Conservation (phyloP, 2,888 invertebrate species). For the Rhingia campestris region DNA sequence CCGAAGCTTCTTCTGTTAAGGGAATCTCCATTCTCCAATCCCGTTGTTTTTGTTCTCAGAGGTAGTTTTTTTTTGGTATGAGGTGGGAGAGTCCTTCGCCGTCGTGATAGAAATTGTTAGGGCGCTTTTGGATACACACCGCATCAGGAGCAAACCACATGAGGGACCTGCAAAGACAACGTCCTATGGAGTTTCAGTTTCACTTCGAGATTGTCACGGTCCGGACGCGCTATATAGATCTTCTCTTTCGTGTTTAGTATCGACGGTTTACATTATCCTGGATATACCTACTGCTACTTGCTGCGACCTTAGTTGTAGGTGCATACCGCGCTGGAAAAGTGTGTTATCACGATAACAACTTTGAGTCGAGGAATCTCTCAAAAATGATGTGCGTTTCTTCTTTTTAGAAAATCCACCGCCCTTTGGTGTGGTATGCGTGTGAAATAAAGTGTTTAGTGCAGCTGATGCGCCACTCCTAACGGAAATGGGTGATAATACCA, state of each 20-base stretch:
- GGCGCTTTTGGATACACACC: constrained; percentile 70
- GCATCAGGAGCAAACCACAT: constrained; percentile 30
- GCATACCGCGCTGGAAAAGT: constrained; percentile 59
- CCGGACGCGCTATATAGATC: constrained; percentile 62
- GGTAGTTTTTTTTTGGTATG: constrained; percentile 28
- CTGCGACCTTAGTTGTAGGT: constrained; percentile 56
- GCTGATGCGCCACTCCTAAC: constrained; percentile 65
- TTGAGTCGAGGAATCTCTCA: constrained; percentile 30
- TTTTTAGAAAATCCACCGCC: not conserved
- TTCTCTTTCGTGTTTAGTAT: constrained; percentile 15
- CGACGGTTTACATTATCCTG: constrained; percentile 15
- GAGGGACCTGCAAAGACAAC: constrained; percentile 37
- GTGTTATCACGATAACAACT: constrained; percentile 58
- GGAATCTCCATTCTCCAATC: constrained; percentile 10
- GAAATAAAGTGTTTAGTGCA: constrained; percentile 63
- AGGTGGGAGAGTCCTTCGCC: constrained; percentile 38
- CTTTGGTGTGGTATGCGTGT: constrained; percentile 10
- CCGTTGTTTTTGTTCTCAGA: constrained; percentile 23
- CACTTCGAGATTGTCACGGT: constrained; percentile 70
- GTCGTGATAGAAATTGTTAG: constrained; percentile 32
- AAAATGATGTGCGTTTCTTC: constrained; percentile 12
- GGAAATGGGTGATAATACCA: constrained; percentile 67
- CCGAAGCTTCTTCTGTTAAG: constrained; percentile 42
- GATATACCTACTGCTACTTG: constrained; percentile 58
- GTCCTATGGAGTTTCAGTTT: constrained; percentile 66